These are phyloP conservation scores for Eurosta solidaginis DNA, from an alignment of 1,140 invertebrate genomes.

Conservation along the genomic window DNA sequence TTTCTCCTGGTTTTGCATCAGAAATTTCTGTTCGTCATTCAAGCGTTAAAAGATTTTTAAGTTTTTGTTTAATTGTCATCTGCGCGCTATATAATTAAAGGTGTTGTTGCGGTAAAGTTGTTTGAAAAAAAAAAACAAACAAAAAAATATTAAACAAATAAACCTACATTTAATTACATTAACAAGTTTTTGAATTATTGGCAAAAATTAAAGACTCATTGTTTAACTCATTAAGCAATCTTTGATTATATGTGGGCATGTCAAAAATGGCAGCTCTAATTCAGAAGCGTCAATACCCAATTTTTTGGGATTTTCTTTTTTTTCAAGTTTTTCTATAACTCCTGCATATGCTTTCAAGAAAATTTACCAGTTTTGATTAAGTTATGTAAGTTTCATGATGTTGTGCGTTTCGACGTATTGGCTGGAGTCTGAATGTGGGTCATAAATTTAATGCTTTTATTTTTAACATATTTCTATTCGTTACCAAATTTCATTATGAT, in stretches of 20 bases:
- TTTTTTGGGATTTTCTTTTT: background rate
- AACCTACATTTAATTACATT: too few species aligned
- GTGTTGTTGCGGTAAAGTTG: too few species aligned
- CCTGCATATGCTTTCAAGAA: too few species aligned
- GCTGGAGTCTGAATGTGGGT: background rate
- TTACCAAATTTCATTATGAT: too few species aligned
- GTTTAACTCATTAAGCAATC: background rate
- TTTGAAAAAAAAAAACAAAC: too few species aligned
- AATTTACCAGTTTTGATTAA: background rate
- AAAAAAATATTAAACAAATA: too few species aligned
- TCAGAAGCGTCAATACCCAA: background rate
- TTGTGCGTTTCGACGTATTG: background rate
- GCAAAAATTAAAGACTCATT: background rate
- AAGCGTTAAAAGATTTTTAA: background rate
- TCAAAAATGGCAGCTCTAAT: background rate
- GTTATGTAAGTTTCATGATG: constrained; percentile 18
- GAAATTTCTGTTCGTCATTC: constrained; percentile 11
- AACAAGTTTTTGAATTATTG: background rate
- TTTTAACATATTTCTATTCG: too few species aligned
- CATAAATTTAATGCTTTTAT: background rate
- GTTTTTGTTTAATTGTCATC: background rate
- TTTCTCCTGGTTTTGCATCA: background rate
- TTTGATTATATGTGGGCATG: background rate
- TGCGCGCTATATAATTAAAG: too few species aligned
- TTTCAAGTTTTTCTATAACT: too few species aligned